Base-by-base conservation (phyloP, 2,113 vertebrate species). In the Ploceus nigricollis region DNA sequence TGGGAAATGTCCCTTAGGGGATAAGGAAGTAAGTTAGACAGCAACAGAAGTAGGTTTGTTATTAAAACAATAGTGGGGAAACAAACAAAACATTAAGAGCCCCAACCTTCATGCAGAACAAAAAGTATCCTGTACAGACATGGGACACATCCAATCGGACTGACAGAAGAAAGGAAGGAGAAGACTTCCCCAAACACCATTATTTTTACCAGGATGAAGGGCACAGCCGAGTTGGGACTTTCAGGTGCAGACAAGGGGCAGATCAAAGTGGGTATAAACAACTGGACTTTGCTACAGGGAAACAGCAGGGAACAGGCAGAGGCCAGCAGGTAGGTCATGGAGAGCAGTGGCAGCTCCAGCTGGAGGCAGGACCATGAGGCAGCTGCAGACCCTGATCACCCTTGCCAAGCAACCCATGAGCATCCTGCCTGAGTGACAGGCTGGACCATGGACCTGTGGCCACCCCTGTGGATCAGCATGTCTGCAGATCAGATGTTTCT, bases 391-490 rank as follows among this genome's bases (percentile, higher is more conserved):
- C 21, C 17, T 33, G 19, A 39, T 23, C 57, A 75, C 19, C 19
- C 28, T 33, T 50, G 47, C 44, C 31, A 87, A 63, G 61, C 0
- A 0, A 44, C 14, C 51, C 6, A 0, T 6, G 31, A 30, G 42
- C 31, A 73, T 22, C 57, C 42, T 44, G 23, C 61, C 40, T 7
- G 17, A 25, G 17, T 3, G 6, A 82, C 0, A 0, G 16, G 51
- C 40, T 30, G 9, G 27, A 61, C 42, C 21, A 64, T 0, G 11
- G 54, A 78, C 7, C 37, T 53, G 42, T 69, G 33, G 60, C 40
- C 11, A 51, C 1, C 33, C 18, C 20, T 3, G 3, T 15, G 31
- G 47, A 61, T 24, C n/a, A 63, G 39, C 1, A 1, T 2, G 7
- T 24, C 56, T 40, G 8, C 4, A 1, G 31, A 51, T 35, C 53